Evolutionary conservation across 2,888 invertebrate genomes (phyloP).

Genomic region (Philopedon plagiatum): DNA sequence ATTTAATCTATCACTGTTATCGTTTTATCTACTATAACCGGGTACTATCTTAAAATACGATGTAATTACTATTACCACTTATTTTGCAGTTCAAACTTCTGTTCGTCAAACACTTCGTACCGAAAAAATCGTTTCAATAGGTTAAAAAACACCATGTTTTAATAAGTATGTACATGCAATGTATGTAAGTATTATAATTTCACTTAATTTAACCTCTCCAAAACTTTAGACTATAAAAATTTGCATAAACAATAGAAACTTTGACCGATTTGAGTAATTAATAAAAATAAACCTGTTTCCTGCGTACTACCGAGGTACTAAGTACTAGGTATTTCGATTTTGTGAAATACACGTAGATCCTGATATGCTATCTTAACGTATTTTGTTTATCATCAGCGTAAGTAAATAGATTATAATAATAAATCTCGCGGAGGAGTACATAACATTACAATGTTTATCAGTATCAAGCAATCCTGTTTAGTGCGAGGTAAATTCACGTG

Average conservation of each 20-base stretch:
- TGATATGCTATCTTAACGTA: slow-evolving; percentile 15
- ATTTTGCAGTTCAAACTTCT: neutral
- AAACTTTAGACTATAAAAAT: neutral
- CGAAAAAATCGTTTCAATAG: too few relatives aligned
- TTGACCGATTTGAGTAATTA: slow-evolving; percentile 10
- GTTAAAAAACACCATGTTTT: too few relatives aligned
- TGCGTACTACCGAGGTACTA: neutral
- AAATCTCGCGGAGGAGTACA: neutral
- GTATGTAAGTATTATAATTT: neutral
- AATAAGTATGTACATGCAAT: neutral
- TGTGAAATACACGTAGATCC: neutral
- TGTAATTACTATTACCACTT: neutral
- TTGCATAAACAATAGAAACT: slow-evolving; percentile 14
- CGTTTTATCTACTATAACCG: too few relatives aligned
- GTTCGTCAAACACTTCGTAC: neutral
- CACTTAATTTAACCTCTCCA: neutral
- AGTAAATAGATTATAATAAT: too few relatives aligned
- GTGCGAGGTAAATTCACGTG: too few relatives aligned
- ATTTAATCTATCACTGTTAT: neutral
- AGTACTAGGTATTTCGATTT: neutral
- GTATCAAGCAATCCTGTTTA: too few relatives aligned
- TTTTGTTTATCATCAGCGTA: slow-evolving; percentile 4
- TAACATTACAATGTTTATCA: neutral
- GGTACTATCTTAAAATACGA: too few relatives aligned
- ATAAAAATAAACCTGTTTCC: neutral